These are phyloP conservation scores for Conus canariensis DNA, from an alignment of 2,888 invertebrate genomes.

Conservation along the genomic window DNA sequence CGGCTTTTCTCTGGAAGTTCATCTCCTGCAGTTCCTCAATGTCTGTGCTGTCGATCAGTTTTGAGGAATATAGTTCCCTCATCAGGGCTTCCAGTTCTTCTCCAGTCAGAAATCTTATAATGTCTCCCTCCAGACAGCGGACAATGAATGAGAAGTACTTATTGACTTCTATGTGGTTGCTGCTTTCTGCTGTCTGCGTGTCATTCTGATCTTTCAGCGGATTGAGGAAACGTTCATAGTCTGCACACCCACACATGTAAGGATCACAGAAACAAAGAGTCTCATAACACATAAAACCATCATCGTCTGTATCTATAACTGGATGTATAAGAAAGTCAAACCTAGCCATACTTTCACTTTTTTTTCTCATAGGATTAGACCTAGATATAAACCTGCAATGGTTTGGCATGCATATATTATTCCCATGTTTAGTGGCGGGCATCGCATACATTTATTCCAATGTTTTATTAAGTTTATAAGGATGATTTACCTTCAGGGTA, in stretches of 20 bases:
- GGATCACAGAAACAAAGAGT: too few relatives aligned
- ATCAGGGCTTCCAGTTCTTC: slow-evolving; percentile 1
- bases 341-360: too few relatives aligned
- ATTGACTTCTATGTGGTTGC: background rate
- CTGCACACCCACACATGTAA: background rate
- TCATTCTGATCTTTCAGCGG: background rate
- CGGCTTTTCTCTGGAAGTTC: background rate
- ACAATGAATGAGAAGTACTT: slow-evolving; percentile 23
- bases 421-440: background rate
- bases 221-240: slow-evolving; percentile 17
- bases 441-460: too few relatives aligned
- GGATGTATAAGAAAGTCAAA: too few relatives aligned
- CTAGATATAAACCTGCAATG: too few relatives aligned
- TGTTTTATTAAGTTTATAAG: too few relatives aligned
- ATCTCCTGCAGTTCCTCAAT: background rate
- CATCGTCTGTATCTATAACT: too few relatives aligned
- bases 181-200: background rate
- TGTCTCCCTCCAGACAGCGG: slow-evolving; percentile 13
- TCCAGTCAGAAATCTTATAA: background rate
- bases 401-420: too few relatives aligned
- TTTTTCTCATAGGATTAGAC: too few relatives aligned
- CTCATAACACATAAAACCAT: too few relatives aligned
- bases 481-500: too few relatives aligned
- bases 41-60: slow-evolving; percentile 10
- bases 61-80: background rate